Evolutionary conservation across 2,888 invertebrate genomes (phyloP), one percentile per base, ranked within the genome.

Genomic region (Melinaea menophilus): DNA sequence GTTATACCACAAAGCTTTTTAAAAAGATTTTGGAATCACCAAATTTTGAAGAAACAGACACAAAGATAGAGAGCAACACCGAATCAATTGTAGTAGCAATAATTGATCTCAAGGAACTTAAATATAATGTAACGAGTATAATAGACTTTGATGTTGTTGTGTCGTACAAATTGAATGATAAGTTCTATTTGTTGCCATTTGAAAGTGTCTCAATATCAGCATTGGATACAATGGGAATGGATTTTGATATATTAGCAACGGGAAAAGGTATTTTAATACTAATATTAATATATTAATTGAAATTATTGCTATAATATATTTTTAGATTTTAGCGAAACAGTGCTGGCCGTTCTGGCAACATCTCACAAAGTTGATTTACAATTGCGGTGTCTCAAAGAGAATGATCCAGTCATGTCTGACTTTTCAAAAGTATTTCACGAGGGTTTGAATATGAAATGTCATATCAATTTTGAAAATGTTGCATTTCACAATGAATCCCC

Each of bases 1-100:
- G 75, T 31, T 86, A 88, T 66, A 75, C 71, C 11, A 85, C 87
- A 58, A 86, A 83, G 67, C 35, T 87, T n/a, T 88, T 75, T 72
- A 71, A 78, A 51, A 73, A 71, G 59, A 71, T 61, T 0, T 33
- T 67, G 2, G 45, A n/a, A 34, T 33, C 76, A 45, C 84, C 84
- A 12, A 79, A 73, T 71, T 87, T 85, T 84, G 72, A 68, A 35
- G 80, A 84, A 69, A 74, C 61, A 5, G 33, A 67, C 11, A 68
- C 65, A 5, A 74, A 73, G 31, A 68, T 58, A 4, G 55, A 85
- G 4, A 62, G 66, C 61, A 68, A 76, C n/a, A 59, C 65, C 2
- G 71, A 79, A 48, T 70, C 72, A 1, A 74, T 75, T 5, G 61
- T 87, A 46, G 74, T 75, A 22, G 74, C 77, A 56, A 73, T 82